Base-by-base conservation (phyloP, 2,888 invertebrate species). In the Eupithecia insigniata region DNA sequence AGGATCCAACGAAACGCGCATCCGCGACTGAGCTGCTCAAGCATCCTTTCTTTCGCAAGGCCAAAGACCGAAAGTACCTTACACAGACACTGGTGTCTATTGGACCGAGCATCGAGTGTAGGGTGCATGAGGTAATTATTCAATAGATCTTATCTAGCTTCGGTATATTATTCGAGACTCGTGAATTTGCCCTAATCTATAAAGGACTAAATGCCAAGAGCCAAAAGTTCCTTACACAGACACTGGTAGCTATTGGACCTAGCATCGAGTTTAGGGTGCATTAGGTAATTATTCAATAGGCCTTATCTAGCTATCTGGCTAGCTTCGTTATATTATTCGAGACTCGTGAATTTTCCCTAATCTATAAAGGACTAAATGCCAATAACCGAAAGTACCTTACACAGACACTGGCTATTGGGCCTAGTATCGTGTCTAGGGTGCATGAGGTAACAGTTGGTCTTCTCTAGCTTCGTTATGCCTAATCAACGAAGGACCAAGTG, bases 151-250 rank as follows among this genome's bases (percentile, higher is more conserved):
- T n/a, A n/a, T n/a, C n/a, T n/a, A n/a, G n/a, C n/a, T n/a, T n/a
- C n/a, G n/a, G n/a, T n/a, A n/a, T n/a, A n/a, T n/a, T n/a, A n/a
- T n/a, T n/a, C n/a, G n/a, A n/a, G n/a, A n/a, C n/a, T n/a, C n/a
- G n/a, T n/a, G n/a, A n/a, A n/a, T n/a, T n/a, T n/a, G n/a, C n/a
- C n/a, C n/a, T n/a, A n/a, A n/a, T n/a, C n/a, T n/a, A n/a, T n/a
- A n/a, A n/a, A n/a, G n/a, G n/a, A n/a, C n/a, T n/a, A n/a, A 99
- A 99, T 91, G 98, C 99, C 14, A 99, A 99, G 90, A 98, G 98
- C 87, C 97, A 97, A 85, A 97, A 97, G 86, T 98, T 97, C 92
- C 93, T 98, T 60, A 97, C 97, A 75, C 97, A 97, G 87, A 98
- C 97, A 1, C 90, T 98, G 80, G 96, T 98, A 46, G 96, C 97